Conservation (phyloP, 1,140 invertebrate genomes). For the Thaumatotibia leucotreta region DNA sequence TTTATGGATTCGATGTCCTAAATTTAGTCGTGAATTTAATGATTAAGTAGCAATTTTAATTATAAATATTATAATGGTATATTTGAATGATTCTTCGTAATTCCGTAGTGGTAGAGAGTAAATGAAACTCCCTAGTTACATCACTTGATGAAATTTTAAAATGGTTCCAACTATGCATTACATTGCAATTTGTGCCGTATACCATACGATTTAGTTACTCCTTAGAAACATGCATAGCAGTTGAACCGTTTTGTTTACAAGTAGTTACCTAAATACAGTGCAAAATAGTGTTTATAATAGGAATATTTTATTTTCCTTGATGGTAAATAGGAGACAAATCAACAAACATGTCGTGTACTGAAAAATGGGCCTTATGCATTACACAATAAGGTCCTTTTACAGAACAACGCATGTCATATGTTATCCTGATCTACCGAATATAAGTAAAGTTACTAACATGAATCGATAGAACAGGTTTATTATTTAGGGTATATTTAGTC, state of each 20-base stretch:
- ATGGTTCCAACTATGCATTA: not conserved
- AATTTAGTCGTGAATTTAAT: slow-evolving; percentile 5
- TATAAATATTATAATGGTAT: too few species aligned
- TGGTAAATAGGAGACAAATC: not conserved
- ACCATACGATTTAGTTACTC: not conserved
- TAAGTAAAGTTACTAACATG: too few species aligned
- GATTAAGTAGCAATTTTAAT: not conserved
- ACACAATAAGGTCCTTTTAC: too few species aligned
- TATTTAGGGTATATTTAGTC: not conserved
- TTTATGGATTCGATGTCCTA: not conserved
- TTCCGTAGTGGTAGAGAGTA: not conserved
- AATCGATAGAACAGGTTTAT: not conserved
- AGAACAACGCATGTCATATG: too few species aligned
- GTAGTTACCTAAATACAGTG: not conserved
- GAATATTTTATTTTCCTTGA: not conserved
- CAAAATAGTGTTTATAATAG: not conserved
- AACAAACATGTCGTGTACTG: too few species aligned
- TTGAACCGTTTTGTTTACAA: not conserved
- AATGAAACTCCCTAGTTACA: not conserved
- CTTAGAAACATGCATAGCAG: not conserved
- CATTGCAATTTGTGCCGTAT: not conserved
- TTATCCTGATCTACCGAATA: too few species aligned
- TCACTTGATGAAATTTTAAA: not conserved
- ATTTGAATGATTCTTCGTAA: not conserved
- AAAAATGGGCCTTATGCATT: too few species aligned